Evolutionary conservation across 2,888 invertebrate species (phyloP).

Genomic region (Ceriagrion tenellum): DNA sequence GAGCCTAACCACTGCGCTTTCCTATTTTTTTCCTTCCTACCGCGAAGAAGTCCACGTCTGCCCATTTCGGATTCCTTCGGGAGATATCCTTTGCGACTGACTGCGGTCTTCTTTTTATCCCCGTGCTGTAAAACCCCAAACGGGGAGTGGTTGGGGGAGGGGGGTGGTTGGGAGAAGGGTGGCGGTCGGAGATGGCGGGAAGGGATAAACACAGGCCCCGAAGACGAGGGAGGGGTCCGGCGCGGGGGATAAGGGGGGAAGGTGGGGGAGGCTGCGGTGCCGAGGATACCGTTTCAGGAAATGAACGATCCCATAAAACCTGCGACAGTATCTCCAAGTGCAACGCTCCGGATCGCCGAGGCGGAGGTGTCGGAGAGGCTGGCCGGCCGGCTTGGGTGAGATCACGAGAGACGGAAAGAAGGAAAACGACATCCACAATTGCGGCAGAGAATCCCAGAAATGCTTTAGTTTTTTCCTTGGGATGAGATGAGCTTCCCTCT

Average conservation of each 20-base stretch:
- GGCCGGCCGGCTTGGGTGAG: too few relatives aligned
- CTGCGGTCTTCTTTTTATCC: background rate
- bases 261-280: background rate
- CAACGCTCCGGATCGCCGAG: background rate
- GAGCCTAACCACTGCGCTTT: background rate
- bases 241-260: background rate
- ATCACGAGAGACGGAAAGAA: too few relatives aligned
- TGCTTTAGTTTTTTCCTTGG: too few relatives aligned
- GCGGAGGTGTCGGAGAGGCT: background rate
- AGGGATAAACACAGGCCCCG: constrained; percentile 14
- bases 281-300: background rate
- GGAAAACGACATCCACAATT: too few relatives aligned
- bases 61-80: background rate
- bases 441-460: too few relatives aligned
- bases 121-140: background rate
- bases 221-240: background rate
- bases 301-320: background rate
- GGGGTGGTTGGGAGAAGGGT: background rate
- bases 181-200: background rate
- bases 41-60: background rate
- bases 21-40: constrained; percentile 10
- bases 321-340: background rate
- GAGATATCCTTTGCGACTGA: background rate
- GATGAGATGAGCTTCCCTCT: too few relatives aligned
- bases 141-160: background rate